Evolutionary conservation across 2,888 invertebrate genomes (phyloP), one percentile per base, ranked within the genome.

Genomic region (Lasioglossum morio): DNA sequence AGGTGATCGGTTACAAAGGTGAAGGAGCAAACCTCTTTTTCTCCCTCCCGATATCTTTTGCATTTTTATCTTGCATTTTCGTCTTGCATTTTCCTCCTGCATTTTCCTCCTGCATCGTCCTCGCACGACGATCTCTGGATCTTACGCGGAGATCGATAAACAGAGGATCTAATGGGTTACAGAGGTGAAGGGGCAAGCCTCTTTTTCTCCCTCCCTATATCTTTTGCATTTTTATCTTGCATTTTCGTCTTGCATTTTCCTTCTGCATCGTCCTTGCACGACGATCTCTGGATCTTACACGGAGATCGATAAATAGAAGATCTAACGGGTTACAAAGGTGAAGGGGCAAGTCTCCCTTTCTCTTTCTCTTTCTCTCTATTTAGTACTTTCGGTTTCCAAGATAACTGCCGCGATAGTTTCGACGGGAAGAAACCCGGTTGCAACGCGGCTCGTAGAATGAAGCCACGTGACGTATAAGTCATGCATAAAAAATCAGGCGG

Each of bases 401-500:
- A 60, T 27, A 60, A 27, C 12, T 14, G n/a, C 12, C 27, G 27
- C 27, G 60, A 14, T 16, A 63, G 16, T 63, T 5, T 8, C 63
- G 16, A 14, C 30, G 16, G 16, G 16, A 63, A 2, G n/a, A 12
- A 30, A 19, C 19, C 46, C 30, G 57, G n/a, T 57, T 82, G 34
- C 7, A 34, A 10, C 73, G 70, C 43, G 63, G 63, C 57, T 74
- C 16, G 84, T 23, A 27, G 7, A 5, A 40, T 53, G 57, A 70
- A 79, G 77, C 80, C 80, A 72, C 80, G 85, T 77, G 77, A 85
- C 69, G 70, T 16, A 63, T 69, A 23, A 76, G 69, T 37, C 70
- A 53, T 84, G 80, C 80, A 81, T 78, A 77, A 66, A 76, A 72
- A 86, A 79, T 77, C 70, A 74, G 72, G 63, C 46, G 60, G 37